A percentile compares a stretch with the other conserved stretches of the same genome.
Evolutionary conservation across 2,888 invertebrate species (phyloP).

Genomic region (Pherbina coryleti): DNA sequence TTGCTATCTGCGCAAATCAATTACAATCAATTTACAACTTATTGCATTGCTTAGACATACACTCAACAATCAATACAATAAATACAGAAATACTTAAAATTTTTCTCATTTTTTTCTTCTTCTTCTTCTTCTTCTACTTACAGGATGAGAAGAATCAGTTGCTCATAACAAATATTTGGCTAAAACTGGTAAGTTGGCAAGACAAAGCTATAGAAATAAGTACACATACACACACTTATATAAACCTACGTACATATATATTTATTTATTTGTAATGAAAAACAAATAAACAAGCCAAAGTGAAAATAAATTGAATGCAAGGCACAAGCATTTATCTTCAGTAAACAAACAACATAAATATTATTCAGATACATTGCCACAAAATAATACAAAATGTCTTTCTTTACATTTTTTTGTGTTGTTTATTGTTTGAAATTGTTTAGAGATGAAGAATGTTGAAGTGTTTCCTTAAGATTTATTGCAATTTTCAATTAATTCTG

Average conservation of each 20-base stretch:
- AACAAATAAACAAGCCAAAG: slow-evolving; percentile 2
- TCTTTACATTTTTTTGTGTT: no score
- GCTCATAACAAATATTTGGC: slow-evolving; percentile 95
- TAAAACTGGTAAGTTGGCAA: slow-evolving; percentile 88
- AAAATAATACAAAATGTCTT: no score
- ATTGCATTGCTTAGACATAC: not conserved
- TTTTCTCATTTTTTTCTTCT: not conserved
- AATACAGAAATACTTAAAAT: not conserved
- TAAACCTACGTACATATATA: not conserved
- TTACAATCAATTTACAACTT: not conserved
- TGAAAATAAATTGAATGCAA: slow-evolving; percentile 32
- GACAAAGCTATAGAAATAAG: not conserved
- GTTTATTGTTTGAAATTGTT: no score
- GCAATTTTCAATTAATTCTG: no score
- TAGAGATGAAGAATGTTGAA: no score
- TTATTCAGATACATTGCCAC: no score
- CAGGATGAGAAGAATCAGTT: slow-evolving; percentile 98
- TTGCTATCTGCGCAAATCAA: not conserved
- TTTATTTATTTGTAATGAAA: slow-evolving; percentile 1
- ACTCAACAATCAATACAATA: not conserved
- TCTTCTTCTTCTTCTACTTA: slow-evolving; percentile 67
- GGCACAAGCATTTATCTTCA: slow-evolving; percentile 10
- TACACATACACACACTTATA: not conserved
- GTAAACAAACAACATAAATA: slow-evolving; percentile 15
- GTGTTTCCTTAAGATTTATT: no score